Evolutionary conservation across 1,140 invertebrate species (phyloP).

Genomic region (Trialeurodes vaporariorum): DNA sequence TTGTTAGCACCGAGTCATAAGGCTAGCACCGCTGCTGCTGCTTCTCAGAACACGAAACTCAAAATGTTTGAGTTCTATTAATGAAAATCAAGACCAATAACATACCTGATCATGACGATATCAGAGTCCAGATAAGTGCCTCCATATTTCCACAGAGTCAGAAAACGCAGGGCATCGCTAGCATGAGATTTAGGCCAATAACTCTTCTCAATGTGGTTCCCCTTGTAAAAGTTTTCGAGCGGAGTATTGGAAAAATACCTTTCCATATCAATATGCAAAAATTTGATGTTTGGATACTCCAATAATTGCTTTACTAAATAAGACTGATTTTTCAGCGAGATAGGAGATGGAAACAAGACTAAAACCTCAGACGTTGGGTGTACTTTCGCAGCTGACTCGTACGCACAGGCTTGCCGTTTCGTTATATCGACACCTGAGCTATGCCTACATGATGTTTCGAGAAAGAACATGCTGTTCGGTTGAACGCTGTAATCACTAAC

Average conservation of each 20-base stretch:
- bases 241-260: slow-evolving; percentile 46
- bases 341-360: slow-evolving; percentile 24
- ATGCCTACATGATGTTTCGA: slow-evolving; percentile 26
- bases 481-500: slow-evolving; percentile 1
- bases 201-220: slow-evolving; percentile 40
- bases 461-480: slow-evolving; percentile 23
- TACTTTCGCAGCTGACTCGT: slow-evolving; percentile 31
- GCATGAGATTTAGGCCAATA: slow-evolving; percentile 48
- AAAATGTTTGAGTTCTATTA: no score
- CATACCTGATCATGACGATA: slow-evolving; percentile 48
- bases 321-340: slow-evolving; percentile 7
- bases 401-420: slow-evolving; percentile 31
- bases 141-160: slow-evolving; percentile 61
- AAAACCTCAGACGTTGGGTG: slow-evolving; percentile 23
- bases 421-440: slow-evolving; percentile 13
- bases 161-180: slow-evolving; percentile 53
- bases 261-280: slow-evolving; percentile 42
- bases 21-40: no score
- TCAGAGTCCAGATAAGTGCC: slow-evolving; percentile 69
- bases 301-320: slow-evolving; percentile 33
- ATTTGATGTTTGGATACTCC: slow-evolving; percentile 44
- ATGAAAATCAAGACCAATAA: no score
- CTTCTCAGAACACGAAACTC: no score
- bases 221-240: slow-evolving; percentile 44
- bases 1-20: no score